Conservation (phyloP, 2,797 vertebrate genomes). For the Myotis daubentonii region DNA sequence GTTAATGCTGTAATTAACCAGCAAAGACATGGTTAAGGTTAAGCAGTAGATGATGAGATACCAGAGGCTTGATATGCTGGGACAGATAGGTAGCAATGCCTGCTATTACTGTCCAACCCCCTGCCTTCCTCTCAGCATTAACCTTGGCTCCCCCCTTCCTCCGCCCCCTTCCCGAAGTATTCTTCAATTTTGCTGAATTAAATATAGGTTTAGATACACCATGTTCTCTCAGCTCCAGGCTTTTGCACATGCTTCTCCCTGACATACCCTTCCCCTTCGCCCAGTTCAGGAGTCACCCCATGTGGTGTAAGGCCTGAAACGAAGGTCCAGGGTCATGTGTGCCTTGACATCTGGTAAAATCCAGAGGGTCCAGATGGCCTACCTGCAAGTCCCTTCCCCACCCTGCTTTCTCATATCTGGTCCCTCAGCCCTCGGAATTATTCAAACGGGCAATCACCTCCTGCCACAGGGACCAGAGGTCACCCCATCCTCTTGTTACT, state of each 20-base stretch:
- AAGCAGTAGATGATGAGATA: background rate
- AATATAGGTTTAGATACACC: background rate
- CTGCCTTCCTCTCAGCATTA: background rate
- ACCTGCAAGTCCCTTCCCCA: background rate
- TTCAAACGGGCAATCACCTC: background rate
- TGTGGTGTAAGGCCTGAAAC: background rate
- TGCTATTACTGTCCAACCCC: background rate
- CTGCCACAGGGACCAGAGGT: background rate
- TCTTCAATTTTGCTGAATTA: background rate
- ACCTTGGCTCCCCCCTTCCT: accelerated
- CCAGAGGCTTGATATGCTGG: background rate
- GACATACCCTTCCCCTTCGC: background rate
- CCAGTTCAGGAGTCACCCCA: background rate
- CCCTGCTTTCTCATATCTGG: background rate
- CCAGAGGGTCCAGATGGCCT: background rate
- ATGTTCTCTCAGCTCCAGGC: background rate
- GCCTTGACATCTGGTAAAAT: background rate
- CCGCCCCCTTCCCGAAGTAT: accelerated
- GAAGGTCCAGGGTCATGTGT: background rate
- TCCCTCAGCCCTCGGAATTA: background rate
- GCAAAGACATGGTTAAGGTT: background rate
- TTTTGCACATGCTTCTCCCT: background rate
- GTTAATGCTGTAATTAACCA: background rate
- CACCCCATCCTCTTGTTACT: too few species aligned
- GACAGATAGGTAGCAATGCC: background rate